Evolutionary conservation across 2,888 invertebrate species (phyloP).

Genomic region (Melieria picta): DNA sequence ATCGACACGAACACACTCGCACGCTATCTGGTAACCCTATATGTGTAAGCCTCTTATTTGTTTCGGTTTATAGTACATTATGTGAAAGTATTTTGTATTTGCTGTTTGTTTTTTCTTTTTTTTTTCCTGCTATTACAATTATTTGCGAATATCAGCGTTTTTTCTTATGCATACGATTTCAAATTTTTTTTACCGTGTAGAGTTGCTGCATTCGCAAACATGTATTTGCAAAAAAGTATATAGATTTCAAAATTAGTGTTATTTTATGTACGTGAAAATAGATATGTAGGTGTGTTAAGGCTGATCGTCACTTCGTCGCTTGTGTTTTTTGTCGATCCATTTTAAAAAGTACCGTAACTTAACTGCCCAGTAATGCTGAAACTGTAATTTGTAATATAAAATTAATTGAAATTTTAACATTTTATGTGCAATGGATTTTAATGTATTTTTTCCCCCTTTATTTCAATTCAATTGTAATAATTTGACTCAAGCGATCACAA

Average conservation of each 20-base stretch:
- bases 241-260: too few species aligned
- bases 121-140: slow-evolving; percentile 7
- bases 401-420: neutral
- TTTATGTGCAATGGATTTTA: neutral
- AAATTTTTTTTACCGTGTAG: slow-evolving; percentile 4
- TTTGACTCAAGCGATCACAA: neutral
- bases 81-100: slow-evolving; percentile 17
- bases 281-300: too few species aligned
- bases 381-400: too few species aligned
- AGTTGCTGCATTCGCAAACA: too few species aligned
- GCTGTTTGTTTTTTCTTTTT: slow-evolving; percentile 9
- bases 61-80: slow-evolving; percentile 11
- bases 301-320: too few species aligned
- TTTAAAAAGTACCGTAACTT: too few species aligned
- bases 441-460: neutral
- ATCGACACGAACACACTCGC: slow-evolving; percentile 15
- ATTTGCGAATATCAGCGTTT: slow-evolving; percentile 36
- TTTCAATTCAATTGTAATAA: neutral
- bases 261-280: too few species aligned
- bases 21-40: slow-evolving; percentile 36
- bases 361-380: too few species aligned
- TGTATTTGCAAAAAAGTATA: too few species aligned
- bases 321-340: too few species aligned
- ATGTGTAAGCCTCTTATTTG: slow-evolving; percentile 13
- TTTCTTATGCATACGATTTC: slow-evolving; percentile 16